Conservation (phyloP, 2,113 vertebrate genomes). For the Caranx melampygus region DNA sequence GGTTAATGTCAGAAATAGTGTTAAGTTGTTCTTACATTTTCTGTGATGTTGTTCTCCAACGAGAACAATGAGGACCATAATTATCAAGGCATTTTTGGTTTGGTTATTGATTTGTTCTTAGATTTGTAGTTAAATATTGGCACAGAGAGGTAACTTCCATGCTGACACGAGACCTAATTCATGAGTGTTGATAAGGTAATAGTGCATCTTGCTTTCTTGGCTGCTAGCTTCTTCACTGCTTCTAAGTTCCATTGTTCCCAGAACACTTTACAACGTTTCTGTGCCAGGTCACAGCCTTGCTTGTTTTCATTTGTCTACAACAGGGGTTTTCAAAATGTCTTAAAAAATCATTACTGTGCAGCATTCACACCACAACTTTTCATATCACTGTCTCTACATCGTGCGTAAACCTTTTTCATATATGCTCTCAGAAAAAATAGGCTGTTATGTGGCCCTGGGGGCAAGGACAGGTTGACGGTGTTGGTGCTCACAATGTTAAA, state of each 20-base stretch:
- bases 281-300: not conserved
- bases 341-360: too few relatives aligned
- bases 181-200: not conserved
- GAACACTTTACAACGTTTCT: constrained; percentile 18
- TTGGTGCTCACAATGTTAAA: too few relatives aligned
- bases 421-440: too few relatives aligned
- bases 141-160: not conserved
- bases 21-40: constrained; percentile 3
- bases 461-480: too few relatives aligned
- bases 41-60: constrained; percentile 19
- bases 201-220: constrained; percentile 12
- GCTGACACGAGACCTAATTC: not conserved
- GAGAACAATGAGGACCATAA: not conserved
- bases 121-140: not conserved
- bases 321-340: not conserved
- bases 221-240: constrained; percentile 1
- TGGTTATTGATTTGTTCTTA: not conserved
- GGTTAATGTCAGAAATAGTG: not conserved
- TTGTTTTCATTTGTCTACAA: constrained; percentile 21
- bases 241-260: constrained; percentile 20
- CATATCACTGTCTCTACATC: too few relatives aligned
- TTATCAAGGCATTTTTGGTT: constrained; percentile 9
- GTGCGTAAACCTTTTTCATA: too few relatives aligned
- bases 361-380: too few relatives aligned
- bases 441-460: too few relatives aligned